These are phyloP conservation scores for Tetropium fuscum DNA, from an alignment of 2,888 invertebrate genomes.

Conservation along the genomic window DNA sequence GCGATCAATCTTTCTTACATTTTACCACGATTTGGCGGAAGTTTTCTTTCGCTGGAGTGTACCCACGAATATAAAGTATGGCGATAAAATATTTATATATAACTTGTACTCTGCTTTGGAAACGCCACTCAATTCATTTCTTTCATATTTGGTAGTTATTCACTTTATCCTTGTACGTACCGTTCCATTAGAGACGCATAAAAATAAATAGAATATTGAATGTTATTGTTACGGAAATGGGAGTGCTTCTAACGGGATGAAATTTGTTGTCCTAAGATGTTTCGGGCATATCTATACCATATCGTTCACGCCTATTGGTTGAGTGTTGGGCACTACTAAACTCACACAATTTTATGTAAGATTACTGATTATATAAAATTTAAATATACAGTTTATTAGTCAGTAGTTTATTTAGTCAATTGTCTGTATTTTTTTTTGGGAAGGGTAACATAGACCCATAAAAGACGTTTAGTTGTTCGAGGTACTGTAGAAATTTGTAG, in stretches of 20 bases:
- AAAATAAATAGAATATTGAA: not conserved
- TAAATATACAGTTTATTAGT: too few relatives aligned
- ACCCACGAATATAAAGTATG: constrained; percentile 18
- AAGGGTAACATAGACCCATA: too few relatives aligned
- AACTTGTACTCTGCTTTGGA: constrained; percentile 12
- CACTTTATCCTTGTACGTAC: constrained; percentile 2
- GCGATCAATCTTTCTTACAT: constrained; percentile 22
- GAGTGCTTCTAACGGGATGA: not conserved
- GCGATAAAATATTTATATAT: constrained; percentile 24
- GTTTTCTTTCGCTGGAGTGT: constrained; percentile 9
- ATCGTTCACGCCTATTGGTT: too few relatives aligned
- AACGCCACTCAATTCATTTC: constrained; percentile 13
- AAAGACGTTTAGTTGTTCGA: too few relatives aligned
- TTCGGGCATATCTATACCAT: too few relatives aligned
- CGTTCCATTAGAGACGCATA: constrained; percentile 5
- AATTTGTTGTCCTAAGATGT: not conserved
- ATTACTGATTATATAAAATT: too few relatives aligned
- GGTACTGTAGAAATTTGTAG: too few relatives aligned
- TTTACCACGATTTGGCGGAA: constrained; percentile 16
- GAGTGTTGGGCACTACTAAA: too few relatives aligned
- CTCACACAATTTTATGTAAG: too few relatives aligned
- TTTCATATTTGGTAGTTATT: constrained; percentile 16
- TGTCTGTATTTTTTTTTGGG: too few relatives aligned
- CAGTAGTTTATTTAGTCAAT: too few relatives aligned
- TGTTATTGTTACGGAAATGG: constrained; percentile 1